Base-by-base conservation (phyloP, 2,797 vertebrate genomes). In the Numenius phaeopus region DNA sequence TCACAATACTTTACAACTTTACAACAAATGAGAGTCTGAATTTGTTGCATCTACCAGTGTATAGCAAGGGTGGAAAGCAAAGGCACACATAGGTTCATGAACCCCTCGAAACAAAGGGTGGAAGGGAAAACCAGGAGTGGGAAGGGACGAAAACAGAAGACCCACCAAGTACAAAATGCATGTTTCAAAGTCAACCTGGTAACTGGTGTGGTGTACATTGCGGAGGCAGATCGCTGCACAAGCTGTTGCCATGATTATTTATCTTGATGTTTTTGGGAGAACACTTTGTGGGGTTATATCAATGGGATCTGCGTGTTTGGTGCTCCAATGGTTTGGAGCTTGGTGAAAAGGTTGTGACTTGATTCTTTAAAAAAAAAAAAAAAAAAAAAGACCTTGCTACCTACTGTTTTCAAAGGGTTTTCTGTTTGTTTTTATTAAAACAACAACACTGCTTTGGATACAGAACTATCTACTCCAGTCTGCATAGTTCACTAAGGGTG, bases 1-100 rank as follows among this genome's bases (percentile, higher is more conserved):
- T 99, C 99, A 99, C 99, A 98, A 99, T 99, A 99, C 99, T 98
- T 99, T 99, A 99, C 99, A 99, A 98, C 98, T 98, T 98, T 99
- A 99, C 99, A 99, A 98, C 98, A 98, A 98, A 98, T 97, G 98
- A 97, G 95, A 98, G 91, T 98, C 97, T 98, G 98, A 97, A 97
- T 98, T 81, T 96, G 98, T 98, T 98, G 98, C 98, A 97, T 99
- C 98, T 98, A 99, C 98, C 97, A 98, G 98, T 98, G 99, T 98
- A 98, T 99, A 98, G 96, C 98, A 98, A 98, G 98, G 99, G 98
- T 98, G 99, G 98, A 98, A 98, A 99, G 99, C 99, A 99, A 99
- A 99, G 99, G 99, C 99, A 99, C 99, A 98, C 99, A 96, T 98
- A 98, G 99, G 98, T 97, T 97, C 95, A 98, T 95, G 97, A 98